These are phyloP conservation scores for Hexactinellida sp. DNA, from an alignment of 37 sponge, comb jelly and placozoan genomes.

Conservation along the genomic window DNA sequence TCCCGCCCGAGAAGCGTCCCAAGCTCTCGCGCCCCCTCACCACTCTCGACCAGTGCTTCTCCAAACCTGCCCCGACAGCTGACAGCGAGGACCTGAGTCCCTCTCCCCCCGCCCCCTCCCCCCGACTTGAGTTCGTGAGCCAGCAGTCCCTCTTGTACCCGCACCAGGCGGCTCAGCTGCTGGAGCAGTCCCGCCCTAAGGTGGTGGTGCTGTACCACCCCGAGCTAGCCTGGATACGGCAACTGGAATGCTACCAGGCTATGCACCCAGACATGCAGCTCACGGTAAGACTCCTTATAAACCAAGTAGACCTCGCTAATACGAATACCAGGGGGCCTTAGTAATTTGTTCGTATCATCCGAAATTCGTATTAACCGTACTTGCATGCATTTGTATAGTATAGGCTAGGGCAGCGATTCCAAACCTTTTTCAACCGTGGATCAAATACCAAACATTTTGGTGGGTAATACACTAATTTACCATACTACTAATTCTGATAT, in stretches of 20 bases:
- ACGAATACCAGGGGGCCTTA: too few relatives aligned
- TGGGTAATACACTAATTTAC: too few relatives aligned
- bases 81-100: neutral
- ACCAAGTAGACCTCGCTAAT: too few relatives aligned
- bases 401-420: too few relatives aligned
- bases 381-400: neutral
- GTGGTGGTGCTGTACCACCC: conserved; percentile 78
- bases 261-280: neutral
- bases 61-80: neutral
- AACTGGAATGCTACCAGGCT: conserved; percentile 43
- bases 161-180: neutral
- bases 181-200: conserved; percentile 22
- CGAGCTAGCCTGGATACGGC: conserved; percentile 64
- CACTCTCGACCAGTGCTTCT: neutral
- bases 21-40: neutral
- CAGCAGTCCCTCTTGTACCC: neutral
- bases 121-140: neutral
- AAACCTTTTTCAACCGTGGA: too few relatives aligned
- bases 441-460: too few relatives aligned
- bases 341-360: too few relatives aligned
- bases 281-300: neutral
- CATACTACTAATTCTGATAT: too few relatives aligned
- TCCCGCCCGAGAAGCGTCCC: neutral
- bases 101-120: neutral
- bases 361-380: too few relatives aligned